Evolutionary conservation across 2,888 invertebrate genomes (phyloP).

Genomic region (Hypolimnas misippus): DNA sequence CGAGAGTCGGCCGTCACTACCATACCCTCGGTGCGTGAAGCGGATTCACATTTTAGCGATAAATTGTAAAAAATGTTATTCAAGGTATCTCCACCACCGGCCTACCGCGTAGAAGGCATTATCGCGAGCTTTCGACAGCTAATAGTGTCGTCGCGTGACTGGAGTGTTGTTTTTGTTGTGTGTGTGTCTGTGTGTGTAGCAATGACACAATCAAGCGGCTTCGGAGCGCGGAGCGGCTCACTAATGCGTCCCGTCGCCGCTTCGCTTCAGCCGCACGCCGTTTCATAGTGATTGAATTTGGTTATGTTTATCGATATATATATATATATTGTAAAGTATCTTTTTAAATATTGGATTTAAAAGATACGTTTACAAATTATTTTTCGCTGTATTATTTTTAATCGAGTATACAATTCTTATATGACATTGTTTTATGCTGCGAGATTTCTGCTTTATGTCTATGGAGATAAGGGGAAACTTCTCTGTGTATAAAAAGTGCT

Average conservation of each 20-base stretch:
- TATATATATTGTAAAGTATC: not conserved
- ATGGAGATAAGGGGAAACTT: too few relatives aligned
- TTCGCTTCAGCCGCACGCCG: slow-evolving; percentile 40
- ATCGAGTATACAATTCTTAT: too few relatives aligned
- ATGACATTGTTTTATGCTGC: too few relatives aligned
- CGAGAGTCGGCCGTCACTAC: too few relatives aligned
- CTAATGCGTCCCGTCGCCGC: slow-evolving; percentile 51
- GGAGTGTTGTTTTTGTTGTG: slow-evolving; percentile 15
- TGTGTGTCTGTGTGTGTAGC: slow-evolving; percentile 24
- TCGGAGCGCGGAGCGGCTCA: slow-evolving; percentile 40
- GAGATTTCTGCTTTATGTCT: too few relatives aligned
- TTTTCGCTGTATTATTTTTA: too few relatives aligned
- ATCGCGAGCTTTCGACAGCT: slow-evolving; percentile 13
- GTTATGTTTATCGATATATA: slow-evolving; percentile 7
- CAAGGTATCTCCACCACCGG: slow-evolving; percentile 1
- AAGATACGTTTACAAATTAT: too few relatives aligned
- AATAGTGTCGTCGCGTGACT: slow-evolving; percentile 19
- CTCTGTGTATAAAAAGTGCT: too few relatives aligned
- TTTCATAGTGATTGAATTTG: slow-evolving; percentile 13
- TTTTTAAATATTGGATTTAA: not conserved
- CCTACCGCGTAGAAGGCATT: slow-evolving; percentile 10
- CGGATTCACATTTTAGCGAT: too few relatives aligned
- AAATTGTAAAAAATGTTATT: too few relatives aligned
- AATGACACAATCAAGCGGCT: slow-evolving; percentile 48
- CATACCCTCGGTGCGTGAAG: too few relatives aligned